Base-by-base conservation (phyloP, 1,140 invertebrate species). In the Formica exsecta region DNA sequence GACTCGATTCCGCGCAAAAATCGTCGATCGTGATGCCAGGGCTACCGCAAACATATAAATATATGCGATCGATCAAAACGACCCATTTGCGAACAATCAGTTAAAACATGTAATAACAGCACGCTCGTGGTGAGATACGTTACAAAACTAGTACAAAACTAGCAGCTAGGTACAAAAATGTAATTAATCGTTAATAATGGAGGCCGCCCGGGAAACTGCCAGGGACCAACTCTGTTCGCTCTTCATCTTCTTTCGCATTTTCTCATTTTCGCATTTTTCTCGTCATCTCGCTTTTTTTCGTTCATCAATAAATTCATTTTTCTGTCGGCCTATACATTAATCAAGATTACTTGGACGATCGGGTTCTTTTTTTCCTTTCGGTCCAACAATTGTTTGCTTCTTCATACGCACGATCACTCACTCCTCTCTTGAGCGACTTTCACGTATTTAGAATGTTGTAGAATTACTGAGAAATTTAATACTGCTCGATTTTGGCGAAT, bases 111-210 rank as follows among this genome's bases (percentile, higher is more conserved):
- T 92, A 92, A 93, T 94, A 94, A 94, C 92, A 94, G 93, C 92
- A 94, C 93, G 93, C 89, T 92, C 93, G 91, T 93, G 89, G 89
- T 93, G 92, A 94, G 92, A 92, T 95, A 95, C 92, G 91, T 95
- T 95, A 95, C 90, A 95, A 95, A 95, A 95, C 94, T 95, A 95
- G 94, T 95, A 95, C 93, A 95, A 95, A 95, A 95, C 94, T 95
- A 95, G 93, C 92, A 92, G 92, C 94, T 95, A 95, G 93, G 94
- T 95, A 95, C 94, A 95, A 95, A 95, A 95, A 93, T 94, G 91
- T 94, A 95, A 94, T 93, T 90, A 94, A 93, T 92, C 79, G 71
- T 94, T 93, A 93, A 93, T 94, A 92, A 94, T 91, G 92, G 81
- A 93, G 91, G 92, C 93, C 93, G 90, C 92, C 91, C 91, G 89